phyloP scores from a whole-genome alignment of 2,888 invertebrate species.

The Acrocera orbiculus region DNA sequence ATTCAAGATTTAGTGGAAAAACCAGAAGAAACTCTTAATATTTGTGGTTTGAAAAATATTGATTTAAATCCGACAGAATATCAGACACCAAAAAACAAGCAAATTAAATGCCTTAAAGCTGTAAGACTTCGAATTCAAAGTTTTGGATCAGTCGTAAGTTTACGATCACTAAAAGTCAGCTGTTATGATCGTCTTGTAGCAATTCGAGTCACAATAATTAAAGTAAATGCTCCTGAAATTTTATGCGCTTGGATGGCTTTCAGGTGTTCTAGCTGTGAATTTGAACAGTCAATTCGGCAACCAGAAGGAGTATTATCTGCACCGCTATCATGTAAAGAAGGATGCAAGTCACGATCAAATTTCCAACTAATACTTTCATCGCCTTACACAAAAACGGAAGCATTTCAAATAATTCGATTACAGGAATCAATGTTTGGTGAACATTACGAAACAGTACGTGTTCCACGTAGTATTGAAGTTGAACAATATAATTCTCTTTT shows the following conservation, averaged over 20 bases:
- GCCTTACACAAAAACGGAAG: conserved; percentile 51
- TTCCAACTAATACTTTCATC: conserved; percentile 48
- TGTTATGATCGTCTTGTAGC: conserved; percentile 59
- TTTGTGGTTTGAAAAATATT: too few species aligned
- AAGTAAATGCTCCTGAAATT: conserved; percentile 57
- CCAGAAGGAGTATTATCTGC: conserved; percentile 18
- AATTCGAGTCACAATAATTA: conserved; percentile 69
- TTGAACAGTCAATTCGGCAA: conserved; percentile 47
- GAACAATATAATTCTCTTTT: conserved; percentile 71
- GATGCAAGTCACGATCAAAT: conserved; percentile 40
- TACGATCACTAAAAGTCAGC: conserved; percentile 53
- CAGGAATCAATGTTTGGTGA: conserved; percentile 44
- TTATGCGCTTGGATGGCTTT: conserved; percentile 63
- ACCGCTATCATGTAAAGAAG: conserved; percentile 41
- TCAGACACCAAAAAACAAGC: too few species aligned
- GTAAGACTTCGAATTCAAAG: conserved; percentile 20
- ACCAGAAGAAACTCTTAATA: too few species aligned
- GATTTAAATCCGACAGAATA: too few species aligned
- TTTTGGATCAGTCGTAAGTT: conserved; percentile 46
- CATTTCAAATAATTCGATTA: conserved; percentile 64
- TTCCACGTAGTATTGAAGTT: conserved; percentile 68
- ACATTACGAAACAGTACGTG: conserved; percentile 44
- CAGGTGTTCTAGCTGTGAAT: conserved; percentile 49
- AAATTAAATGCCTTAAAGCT: too few species aligned
- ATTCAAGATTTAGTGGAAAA: too few species aligned